A percentile compares a stretch with the other conserved stretches of the same genome.
Evolutionary conservation across 2,797 vertebrate genomes (phyloP).

Genomic region (Diglossa cyanea): DNA sequence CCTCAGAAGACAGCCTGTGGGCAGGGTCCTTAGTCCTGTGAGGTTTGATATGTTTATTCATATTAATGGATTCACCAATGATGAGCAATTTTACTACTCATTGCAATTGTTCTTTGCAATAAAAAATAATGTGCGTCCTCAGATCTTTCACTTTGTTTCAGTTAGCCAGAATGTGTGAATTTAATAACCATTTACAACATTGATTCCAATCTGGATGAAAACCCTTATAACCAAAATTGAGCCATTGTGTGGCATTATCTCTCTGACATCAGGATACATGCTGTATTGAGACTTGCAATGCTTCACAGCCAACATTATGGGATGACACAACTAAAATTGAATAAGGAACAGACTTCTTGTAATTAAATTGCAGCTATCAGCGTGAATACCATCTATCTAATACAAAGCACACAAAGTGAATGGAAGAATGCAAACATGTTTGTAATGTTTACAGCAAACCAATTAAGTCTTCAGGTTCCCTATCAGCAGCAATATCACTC

Average conservation of each 20-base stretch:
- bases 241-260: slow-evolving; percentile 15
- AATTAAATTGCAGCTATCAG: slow-evolving; percentile 67
- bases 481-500: slow-evolving; percentile 46
- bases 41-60: slow-evolving; percentile 3
- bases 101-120: not conserved
- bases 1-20: not conserved
- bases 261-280: not conserved
- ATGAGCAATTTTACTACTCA: not conserved
- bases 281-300: slow-evolving; percentile 21
- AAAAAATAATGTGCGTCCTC: not conserved
- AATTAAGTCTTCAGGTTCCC: slow-evolving; percentile 59
- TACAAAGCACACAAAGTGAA: slow-evolving; percentile 33
- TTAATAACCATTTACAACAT: slow-evolving; percentile 49
- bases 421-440: slow-evolving; percentile 37
- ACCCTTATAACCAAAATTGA: slow-evolving; percentile 8
- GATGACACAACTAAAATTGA: slow-evolving; percentile 51
- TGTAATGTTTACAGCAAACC: slow-evolving; percentile 60
- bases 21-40: not conserved
- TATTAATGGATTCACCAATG: not conserved
- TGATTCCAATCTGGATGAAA: slow-evolving; percentile 49
- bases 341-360: slow-evolving; percentile 44
- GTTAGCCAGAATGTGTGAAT: slow-evolving; percentile 9
- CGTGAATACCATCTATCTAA: slow-evolving; percentile 57
- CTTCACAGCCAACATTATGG: slow-evolving; percentile 42
- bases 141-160: slow-evolving; percentile 29